Evolutionary conservation across 2,797 vertebrate species (phyloP).

Genomic region (Siniperca scherzeri): DNA sequence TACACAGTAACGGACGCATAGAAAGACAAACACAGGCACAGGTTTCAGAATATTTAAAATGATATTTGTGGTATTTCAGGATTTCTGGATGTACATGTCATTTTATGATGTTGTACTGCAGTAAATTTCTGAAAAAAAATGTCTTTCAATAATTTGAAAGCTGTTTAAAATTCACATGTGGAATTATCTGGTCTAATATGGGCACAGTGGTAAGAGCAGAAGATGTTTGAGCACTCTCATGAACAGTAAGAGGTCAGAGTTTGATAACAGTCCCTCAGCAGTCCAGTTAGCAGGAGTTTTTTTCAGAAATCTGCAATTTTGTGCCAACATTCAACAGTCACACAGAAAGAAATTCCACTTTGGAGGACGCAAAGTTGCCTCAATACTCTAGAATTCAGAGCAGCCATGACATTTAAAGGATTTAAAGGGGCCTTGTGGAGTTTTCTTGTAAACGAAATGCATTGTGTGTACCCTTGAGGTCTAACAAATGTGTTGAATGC

Average conservation of each 20-base stretch:
- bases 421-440: not conserved
- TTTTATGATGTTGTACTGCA: not conserved
- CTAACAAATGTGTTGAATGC: not conserved
- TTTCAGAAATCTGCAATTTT: conserved; percentile 8
- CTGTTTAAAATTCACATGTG: not conserved
- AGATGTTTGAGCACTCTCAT: not conserved
- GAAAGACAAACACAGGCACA: not conserved
- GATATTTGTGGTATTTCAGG: not conserved
- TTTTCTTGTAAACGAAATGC: not conserved
- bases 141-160: not conserved
- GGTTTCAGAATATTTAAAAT: not conserved
- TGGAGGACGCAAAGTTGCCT: not conserved
- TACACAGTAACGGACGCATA: conserved; percentile 55
- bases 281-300: not conserved
- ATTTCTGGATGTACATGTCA: not conserved
- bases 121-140: not conserved
- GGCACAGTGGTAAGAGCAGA: not conserved
- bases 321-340: not conserved
- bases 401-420: not conserved
- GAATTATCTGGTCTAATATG: not conserved
- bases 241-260: not conserved
- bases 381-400: not conserved
- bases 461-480: not conserved
- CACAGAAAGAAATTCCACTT: not conserved
- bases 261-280: not conserved